Conservation (phyloP, 2,888 invertebrate genomes). For the Mesochorus sp. region DNA sequence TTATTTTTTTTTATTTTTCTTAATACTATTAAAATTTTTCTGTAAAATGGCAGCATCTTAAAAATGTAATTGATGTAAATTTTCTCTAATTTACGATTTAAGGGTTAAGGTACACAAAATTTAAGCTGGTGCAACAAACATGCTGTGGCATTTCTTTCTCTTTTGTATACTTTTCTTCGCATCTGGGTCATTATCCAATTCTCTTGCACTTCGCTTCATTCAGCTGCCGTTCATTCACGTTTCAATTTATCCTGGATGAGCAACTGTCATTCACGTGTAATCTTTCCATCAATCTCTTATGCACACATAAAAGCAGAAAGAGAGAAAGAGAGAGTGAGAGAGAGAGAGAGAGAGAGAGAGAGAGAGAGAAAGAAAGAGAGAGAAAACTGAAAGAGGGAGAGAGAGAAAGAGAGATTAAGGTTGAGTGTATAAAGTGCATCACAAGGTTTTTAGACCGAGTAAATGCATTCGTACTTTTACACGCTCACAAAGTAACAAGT, state of each 20-base stretch:
- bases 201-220: constrained; percentile 61
- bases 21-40: too few species aligned
- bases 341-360: not conserved
- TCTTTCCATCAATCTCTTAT: constrained; percentile 61
- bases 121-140: not conserved
- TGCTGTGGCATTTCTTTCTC: constrained; percentile 1
- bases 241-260: constrained; percentile 72
- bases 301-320: constrained; percentile 24
- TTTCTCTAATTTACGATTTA: too few species aligned
- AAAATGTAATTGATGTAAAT: too few species aligned
- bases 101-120: too few species aligned
- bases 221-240: constrained; percentile 69
- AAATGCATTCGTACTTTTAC: constrained; percentile 45
- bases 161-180: constrained; percentile 48
- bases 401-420: not conserved
- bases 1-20: not conserved
- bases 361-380: constrained; percentile 1
- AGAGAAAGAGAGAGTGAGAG: not conserved
- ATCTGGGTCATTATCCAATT: constrained; percentile 61
- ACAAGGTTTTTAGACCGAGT: constrained; percentile 36
- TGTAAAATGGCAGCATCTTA: not conserved
- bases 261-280: constrained; percentile 60
- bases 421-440: constrained; percentile 17
- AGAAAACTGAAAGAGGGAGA: not conserved
- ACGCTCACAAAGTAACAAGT: constrained; percentile 27